These are phyloP conservation scores for Panagrolaimus sp. DNA, from an alignment of 1,140 invertebrate species.

Conservation along the genomic window DNA sequence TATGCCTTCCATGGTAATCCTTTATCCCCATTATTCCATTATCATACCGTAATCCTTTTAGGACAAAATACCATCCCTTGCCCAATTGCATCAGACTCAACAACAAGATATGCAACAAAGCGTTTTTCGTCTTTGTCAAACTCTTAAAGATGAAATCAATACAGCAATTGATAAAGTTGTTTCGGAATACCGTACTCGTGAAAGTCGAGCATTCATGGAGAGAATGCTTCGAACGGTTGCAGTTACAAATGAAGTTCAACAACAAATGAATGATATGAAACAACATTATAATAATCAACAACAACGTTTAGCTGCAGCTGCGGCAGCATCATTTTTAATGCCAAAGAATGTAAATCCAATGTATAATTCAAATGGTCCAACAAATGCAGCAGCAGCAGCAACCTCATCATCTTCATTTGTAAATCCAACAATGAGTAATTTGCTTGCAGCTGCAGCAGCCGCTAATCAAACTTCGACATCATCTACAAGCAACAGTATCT, in stretches of 20 bases:
- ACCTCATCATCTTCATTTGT: constrained; percentile 19
- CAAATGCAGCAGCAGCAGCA: constrained; percentile 18
- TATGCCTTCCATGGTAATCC: too few relatives aligned
- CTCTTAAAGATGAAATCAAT: constrained; percentile 19
- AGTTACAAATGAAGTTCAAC: constrained; percentile 15
- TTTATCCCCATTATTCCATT: too few relatives aligned
- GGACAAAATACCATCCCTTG: constrained; percentile 16
- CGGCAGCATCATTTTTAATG: constrained; percentile 20
- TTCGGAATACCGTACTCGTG: constrained; percentile 19
- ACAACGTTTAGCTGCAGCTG: background rate
- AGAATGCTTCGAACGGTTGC: constrained; percentile 10
- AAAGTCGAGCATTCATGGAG: constrained; percentile 12
- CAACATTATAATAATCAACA: constrained; percentile 22
- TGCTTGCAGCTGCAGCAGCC: constrained; percentile 25
- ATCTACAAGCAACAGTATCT: constrained; percentile 5
- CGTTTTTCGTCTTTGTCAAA: constrained; percentile 17
- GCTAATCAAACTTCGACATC: constrained; percentile 16
- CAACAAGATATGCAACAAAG: constrained; percentile 20
- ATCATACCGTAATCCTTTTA: background rate
- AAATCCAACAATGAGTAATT: constrained; percentile 1
- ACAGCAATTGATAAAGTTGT: constrained; percentile 16
- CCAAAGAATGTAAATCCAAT: constrained; percentile 13
- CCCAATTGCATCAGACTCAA: constrained; percentile 21
- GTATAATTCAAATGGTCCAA: constrained; percentile 22
- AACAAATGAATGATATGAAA: constrained; percentile 21